phyloP scores from a whole-genome alignment of 2,113 vertebrate species.

The Oenanthe melanoleuca region DNA sequence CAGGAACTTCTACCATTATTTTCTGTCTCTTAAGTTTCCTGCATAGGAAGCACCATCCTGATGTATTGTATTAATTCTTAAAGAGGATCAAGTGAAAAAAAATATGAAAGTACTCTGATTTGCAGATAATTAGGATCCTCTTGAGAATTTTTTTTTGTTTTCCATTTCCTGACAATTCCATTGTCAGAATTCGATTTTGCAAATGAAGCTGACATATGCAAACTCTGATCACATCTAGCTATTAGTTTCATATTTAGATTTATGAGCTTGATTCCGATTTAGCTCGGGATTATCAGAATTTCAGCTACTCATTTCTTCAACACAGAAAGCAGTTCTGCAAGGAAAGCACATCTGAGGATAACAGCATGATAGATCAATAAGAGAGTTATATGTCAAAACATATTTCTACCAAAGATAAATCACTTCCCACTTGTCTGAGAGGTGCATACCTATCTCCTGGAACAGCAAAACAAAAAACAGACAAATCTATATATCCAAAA shows the following conservation, averaged over 20 bases:
- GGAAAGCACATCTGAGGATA: background rate
- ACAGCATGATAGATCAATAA: background rate
- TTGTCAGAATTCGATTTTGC: conserved; percentile 27
- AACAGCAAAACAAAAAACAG: background rate
- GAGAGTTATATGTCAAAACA: background rate
- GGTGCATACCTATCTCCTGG: background rate
- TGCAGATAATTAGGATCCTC: background rate
- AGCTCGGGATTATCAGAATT: background rate
- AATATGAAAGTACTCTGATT: conserved; percentile 9
- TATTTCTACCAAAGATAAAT: background rate
- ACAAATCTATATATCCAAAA: background rate
- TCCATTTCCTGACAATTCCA: background rate
- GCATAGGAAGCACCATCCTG: background rate
- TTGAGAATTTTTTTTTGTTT: background rate
- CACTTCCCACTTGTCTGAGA: background rate
- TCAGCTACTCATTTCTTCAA: conserved; percentile 41
- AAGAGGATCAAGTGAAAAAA: conserved; percentile 15
- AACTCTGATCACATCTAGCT: background rate
- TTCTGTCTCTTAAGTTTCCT: background rate
- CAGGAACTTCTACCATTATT: conserved; percentile 3
- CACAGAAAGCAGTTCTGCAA: background rate
- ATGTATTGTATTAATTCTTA: background rate
- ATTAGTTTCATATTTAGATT: conserved; percentile 30
- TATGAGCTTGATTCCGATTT: background rate
- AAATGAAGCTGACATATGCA: conserved; percentile 16